Percentiles rank a stretch among this genome's conserved stretches.
phyloP scores from a whole-genome alignment of 2,113 vertebrate genomes.

The Notothenia rossii region DNA sequence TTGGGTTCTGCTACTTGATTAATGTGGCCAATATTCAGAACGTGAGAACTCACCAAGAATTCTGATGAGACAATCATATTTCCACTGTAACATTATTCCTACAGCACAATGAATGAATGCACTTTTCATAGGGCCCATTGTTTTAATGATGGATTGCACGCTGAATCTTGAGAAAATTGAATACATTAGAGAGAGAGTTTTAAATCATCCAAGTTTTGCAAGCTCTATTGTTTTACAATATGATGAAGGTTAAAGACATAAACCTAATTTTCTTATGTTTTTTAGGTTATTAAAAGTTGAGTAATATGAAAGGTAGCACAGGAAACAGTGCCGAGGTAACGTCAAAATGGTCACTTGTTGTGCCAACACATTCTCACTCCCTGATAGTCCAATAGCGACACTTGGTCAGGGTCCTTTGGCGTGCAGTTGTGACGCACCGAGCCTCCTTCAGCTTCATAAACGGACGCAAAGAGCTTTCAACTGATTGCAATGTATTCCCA shows the following conservation, averaged over 20 bases:
- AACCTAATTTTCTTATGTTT: not conserved
- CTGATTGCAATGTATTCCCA: no score
- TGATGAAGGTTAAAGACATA: conserved; percentile 9
- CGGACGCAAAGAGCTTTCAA: no score
- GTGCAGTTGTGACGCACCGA: no score
- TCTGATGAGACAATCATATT: conserved; percentile 69
- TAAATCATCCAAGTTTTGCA: conserved; percentile 25
- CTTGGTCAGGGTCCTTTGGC: no score
- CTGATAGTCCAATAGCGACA: no score
- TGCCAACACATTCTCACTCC: not conserved
- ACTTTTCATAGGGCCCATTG: conserved; percentile 44
- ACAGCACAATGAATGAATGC: conserved; percentile 37
- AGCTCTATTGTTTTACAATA: conserved; percentile 19
- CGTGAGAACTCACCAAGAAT: conserved; percentile 34
- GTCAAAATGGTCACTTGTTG: not conserved
- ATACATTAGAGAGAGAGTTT: conserved; percentile 38
- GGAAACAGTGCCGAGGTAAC: not conserved
- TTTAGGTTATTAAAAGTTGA: not conserved
- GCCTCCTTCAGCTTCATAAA: no score
- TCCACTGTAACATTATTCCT: conserved; percentile 28
- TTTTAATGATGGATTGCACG: conserved; percentile 64
- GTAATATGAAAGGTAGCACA: not conserved
- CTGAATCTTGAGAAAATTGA: conserved; percentile 32
- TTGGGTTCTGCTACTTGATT: conserved; percentile 47
- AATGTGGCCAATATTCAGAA: conserved; percentile 50